These are phyloP conservation scores for Drusus annulatus DNA, from an alignment of 1,140 invertebrate species.

Conservation along the genomic window DNA sequence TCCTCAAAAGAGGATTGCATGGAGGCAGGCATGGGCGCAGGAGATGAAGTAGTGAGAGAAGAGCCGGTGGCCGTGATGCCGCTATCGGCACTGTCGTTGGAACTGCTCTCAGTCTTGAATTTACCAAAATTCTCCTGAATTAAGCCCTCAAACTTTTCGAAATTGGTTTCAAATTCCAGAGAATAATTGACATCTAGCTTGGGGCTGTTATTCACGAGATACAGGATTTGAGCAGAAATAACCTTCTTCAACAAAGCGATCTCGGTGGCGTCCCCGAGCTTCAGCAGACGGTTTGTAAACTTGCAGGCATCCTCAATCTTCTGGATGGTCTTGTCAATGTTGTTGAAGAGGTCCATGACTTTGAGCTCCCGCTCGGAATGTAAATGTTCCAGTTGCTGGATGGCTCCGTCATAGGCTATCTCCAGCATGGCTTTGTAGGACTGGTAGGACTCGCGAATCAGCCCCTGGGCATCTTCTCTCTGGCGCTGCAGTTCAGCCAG, in stretches of 20 bases:
- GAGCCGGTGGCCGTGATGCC: conserved; percentile 42
- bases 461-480: conserved; percentile 86
- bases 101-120: conserved; percentile 74
- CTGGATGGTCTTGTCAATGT: conserved; percentile 84
- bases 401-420: conserved; percentile 80
- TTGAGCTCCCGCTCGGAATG: conserved; percentile 89
- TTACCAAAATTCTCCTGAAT: conserved; percentile 81
- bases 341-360: conserved; percentile 89
- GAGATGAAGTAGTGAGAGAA: conserved; percentile 74
- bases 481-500: conserved; percentile 89
- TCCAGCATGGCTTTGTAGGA: conserved; percentile 88
- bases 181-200: conserved; percentile 84
- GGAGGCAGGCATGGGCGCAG: conserved; percentile 77
- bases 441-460: conserved; percentile 89
- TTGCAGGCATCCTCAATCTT: conserved; percentile 89
- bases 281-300: conserved; percentile 84
- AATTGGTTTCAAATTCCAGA: conserved; percentile 87
- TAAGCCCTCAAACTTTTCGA: conserved; percentile 82
- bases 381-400: conserved; percentile 84
- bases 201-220: conserved; percentile 85
- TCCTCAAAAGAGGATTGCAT: conserved; percentile 87
- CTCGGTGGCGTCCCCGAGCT: conserved; percentile 87
- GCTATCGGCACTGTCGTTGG: conserved; percentile 50
- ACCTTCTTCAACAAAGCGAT: conserved; percentile 85
- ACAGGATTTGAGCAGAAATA: conserved; percentile 81